A percentile compares a stretch with the other conserved stretches of the same genome.
These are phyloP conservation scores for Anarrhichthys ocellatus DNA, from an alignment of 2,113 vertebrate species.

Conservation along the genomic window DNA sequence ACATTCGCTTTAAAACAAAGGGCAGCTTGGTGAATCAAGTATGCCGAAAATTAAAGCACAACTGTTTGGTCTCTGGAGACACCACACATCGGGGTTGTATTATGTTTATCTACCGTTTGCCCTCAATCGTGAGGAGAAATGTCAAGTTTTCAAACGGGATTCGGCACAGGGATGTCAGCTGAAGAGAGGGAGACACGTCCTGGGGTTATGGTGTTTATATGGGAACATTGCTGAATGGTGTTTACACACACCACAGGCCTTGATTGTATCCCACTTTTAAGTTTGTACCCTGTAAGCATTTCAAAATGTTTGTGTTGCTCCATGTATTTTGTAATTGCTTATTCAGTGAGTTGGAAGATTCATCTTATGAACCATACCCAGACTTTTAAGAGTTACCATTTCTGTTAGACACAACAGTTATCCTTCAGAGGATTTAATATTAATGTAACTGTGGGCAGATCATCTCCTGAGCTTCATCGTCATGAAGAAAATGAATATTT, in stretches of 20 bases:
- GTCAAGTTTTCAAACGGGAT: neutral
- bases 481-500: neutral
- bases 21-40: neutral
- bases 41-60: neutral
- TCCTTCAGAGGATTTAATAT: neutral
- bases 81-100: accelerated
- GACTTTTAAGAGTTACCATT: neutral
- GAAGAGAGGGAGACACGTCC: neutral
- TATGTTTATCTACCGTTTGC: accelerated
- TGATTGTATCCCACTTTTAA: neutral
- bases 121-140: neutral
- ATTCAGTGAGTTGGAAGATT: neutral
- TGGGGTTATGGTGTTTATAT: neutral
- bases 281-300: neutral
- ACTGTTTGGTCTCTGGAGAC: accelerated
- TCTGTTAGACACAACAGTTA: neutral
- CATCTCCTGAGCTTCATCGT: neutral
- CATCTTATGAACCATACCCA: too few relatives aligned
- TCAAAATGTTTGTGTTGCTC: neutral
- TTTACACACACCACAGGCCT: conserved; percentile 25
- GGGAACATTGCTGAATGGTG: conserved; percentile 4
- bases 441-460: neutral
- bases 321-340: neutral
- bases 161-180: neutral
- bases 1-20: neutral